phyloP scores from a whole-genome alignment of 23 tunicate species.

The Oikopleura dioica region DNA sequence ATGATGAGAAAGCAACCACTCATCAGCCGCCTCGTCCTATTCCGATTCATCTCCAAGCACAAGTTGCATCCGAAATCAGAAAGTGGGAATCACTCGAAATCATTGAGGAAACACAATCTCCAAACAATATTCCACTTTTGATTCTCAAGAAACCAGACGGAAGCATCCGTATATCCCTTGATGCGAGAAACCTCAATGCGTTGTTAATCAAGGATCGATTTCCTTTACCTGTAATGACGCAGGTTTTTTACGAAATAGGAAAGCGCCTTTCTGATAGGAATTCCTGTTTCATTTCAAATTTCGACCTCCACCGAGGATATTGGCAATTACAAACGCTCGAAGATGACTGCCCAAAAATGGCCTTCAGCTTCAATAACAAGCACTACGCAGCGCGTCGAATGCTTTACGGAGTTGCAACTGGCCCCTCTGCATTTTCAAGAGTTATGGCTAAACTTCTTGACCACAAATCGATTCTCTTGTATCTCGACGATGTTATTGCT shows the following conservation, averaged over 20 bases:
- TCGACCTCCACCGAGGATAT: background rate
- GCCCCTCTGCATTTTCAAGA: too few relatives aligned
- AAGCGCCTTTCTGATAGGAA: background rate
- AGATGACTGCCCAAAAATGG: too few relatives aligned
- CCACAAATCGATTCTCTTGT: too few relatives aligned
- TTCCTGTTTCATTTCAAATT: background rate
- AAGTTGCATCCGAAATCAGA: background rate
- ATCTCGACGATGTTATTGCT: background rate
- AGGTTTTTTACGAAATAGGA: background rate
- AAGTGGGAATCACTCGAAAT: background rate
- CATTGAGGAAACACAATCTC: background rate
- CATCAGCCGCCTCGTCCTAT: background rate
- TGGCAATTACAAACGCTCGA: background rate
- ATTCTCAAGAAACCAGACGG: background rate
- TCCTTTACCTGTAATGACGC: background rate
- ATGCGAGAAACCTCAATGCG: background rate
- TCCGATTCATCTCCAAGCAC: background rate
- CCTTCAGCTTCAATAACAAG: too few relatives aligned
- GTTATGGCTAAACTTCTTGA: too few relatives aligned
- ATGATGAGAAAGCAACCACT: background rate
- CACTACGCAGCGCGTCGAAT: too few relatives aligned
- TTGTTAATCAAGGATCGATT: background rate
- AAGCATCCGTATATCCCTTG: background rate
- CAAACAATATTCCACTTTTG: constrained; percentile 6
- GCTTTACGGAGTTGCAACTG: too few relatives aligned